These are phyloP conservation scores for Sinocyclocheilus maitianheensis DNA, from an alignment of 2,113 vertebrate species.

Conservation along the genomic window DNA sequence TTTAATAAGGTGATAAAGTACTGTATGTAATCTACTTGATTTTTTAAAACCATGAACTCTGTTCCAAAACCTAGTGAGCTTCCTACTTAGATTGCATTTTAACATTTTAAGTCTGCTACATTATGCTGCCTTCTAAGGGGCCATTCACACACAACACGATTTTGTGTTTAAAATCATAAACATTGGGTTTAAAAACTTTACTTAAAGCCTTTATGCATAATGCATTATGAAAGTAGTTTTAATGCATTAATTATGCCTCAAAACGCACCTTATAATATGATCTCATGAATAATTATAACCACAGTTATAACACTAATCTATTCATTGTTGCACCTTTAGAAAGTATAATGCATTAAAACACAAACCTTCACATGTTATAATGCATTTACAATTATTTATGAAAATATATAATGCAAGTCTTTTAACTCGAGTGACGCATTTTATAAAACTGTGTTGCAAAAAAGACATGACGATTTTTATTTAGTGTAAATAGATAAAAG, in stretches of 20 bases:
- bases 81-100: too few species aligned
- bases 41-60: neutral
- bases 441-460: too few species aligned
- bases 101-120: neutral
- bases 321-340: neutral
- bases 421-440: too few species aligned
- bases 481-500: too few species aligned
- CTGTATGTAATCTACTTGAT: constrained; percentile 9
- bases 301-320: neutral
- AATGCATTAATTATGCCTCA: neutral
- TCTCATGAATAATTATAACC: neutral
- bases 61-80: neutral
- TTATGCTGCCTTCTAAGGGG: neutral
- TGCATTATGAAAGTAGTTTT: neutral
- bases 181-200: neutral
- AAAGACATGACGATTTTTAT: too few species aligned
- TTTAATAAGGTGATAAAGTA: neutral
- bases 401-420: too few species aligned
- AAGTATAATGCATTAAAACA: neutral
- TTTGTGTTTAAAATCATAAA: neutral
- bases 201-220: neutral
- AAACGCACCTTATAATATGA: neutral
- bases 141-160: neutral
- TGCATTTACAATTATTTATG: neutral
- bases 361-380: neutral